These are phyloP conservation scores for Sipunculus nudus DNA, from an alignment of 2,888 invertebrate genomes.

Conservation along the genomic window DNA sequence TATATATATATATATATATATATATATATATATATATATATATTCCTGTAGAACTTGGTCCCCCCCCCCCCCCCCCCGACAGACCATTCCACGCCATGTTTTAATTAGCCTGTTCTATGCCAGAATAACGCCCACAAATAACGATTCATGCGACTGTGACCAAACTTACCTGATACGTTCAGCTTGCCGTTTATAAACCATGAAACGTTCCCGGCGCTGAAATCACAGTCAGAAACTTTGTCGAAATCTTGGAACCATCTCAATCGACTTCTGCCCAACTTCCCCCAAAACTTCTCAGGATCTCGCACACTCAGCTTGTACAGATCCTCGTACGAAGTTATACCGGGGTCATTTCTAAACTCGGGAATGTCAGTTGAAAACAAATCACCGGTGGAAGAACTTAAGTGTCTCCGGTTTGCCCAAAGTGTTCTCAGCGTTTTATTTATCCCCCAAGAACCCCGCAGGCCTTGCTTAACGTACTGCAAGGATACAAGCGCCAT, in stretches of 20 bases:
- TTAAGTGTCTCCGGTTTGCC: too few species aligned
- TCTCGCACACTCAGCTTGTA: constrained; percentile 59
- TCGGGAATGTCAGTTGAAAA: constrained; percentile 50
- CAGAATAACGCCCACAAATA: too few species aligned
- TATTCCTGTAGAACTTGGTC: too few species aligned
- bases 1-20: too few species aligned
- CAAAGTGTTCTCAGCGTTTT: too few species aligned
- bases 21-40: too few species aligned
- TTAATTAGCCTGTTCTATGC: too few species aligned
- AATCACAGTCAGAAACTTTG: constrained; percentile 56
- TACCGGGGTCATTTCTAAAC: constrained; percentile 45
- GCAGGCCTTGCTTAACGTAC: too few species aligned
- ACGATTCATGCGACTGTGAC: neutral
- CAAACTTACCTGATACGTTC: constrained; percentile 63
- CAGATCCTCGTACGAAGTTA: constrained; percentile 58
- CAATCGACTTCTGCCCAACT: constrained; percentile 59
- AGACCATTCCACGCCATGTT: too few species aligned
- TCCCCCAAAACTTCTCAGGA: constrained; percentile 65
- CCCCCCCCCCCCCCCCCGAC: too few species aligned
- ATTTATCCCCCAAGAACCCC: too few species aligned
- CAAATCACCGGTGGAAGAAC: neutral
- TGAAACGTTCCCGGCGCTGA: constrained; percentile 53
- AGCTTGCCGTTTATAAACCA: constrained; percentile 67
- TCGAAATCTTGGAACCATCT: constrained; percentile 62
- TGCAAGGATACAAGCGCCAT: too few species aligned